Evolutionary conservation across 2,888 invertebrate genomes (phyloP), one percentile per base, ranked within the genome.

Genomic region (Melanchra persicariae): DNA sequence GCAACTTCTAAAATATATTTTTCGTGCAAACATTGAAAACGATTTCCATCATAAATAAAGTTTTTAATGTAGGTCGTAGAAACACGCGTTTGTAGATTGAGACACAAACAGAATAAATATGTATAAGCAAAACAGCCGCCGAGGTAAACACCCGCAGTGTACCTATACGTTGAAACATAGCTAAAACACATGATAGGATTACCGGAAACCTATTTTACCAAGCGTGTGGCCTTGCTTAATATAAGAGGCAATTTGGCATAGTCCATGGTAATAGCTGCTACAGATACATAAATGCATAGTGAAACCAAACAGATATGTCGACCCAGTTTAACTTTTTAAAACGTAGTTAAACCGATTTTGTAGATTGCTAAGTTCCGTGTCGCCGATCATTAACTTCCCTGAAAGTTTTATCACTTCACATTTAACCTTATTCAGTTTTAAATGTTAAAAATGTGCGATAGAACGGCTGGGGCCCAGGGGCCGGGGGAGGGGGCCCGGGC

Each of bases 361-460:
- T 87, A 88, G 85, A 91, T 90, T 85, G 84, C 80, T 80, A 81
- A 83, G 85, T 91, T 90, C 82, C 92, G 91, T 92, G 92, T 85
- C 87, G 83, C 77, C 74, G 78, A 85, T 88, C 90, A 88, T 92
- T 91, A 93, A 83, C 78, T 80, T 82, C 79, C 80, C 74, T 89
- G 87, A 86, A 90, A 89, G 87, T 92, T 92, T 92, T 92, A 92
- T 92, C 89, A 91, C 87, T 87, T 86, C 77, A 82, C 87, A 85
- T 90, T 85, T 74, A 81, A 85, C 87, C 87, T 84, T 79, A 83
- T 88, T 88, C 84, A 78, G 84, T 79, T 87, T 87, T 85, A 87
- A 91, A 89, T 87, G 86, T 83, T 84, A 87, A 88, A 88, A 90
- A 88, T 87, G 83, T 84, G 74, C 85, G 83, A 81, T 81, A 85